Conservation (phyloP, 35 echinoderm and acorn worm genomes). For the Acanthaster planci region DNA sequence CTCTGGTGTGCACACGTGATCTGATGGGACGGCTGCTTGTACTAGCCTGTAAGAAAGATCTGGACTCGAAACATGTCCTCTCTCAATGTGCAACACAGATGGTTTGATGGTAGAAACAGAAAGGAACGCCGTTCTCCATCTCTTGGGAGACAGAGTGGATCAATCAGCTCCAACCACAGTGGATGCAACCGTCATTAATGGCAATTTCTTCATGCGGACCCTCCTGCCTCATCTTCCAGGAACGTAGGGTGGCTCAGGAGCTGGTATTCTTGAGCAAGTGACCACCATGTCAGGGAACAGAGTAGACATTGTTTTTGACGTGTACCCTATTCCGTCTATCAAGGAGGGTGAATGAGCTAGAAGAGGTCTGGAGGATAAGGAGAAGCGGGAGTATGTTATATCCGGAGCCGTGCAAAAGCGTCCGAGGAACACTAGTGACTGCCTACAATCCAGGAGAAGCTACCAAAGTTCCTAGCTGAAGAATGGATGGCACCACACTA, state of each 20-base stretch:
- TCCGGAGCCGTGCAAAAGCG: not conserved
- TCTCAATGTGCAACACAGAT: not conserved
- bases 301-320: conserved; percentile 27
- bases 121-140: not conserved
- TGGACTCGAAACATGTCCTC: not conserved
- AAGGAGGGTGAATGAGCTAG: conserved; percentile 6
- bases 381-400: not conserved
- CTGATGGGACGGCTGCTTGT: too few relatives aligned
- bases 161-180: not conserved
- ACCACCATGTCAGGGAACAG: too few relatives aligned
- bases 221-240: not conserved
- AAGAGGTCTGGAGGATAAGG: not conserved
- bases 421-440: not conserved
- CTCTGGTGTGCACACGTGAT: too few relatives aligned
- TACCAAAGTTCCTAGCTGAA: not conserved
- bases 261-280: not conserved
- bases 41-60: not conserved
- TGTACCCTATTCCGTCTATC: not conserved
- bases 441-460: not conserved
- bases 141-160: not conserved
- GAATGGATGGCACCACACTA: not conserved
- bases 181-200: conserved; percentile 11
- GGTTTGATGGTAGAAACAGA: conserved; percentile 25
- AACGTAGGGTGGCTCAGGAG: conserved; percentile 9
- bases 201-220: conserved; percentile 14